Evolutionary conservation across 92 coral and sea anemone genomes (phyloP).

Genomic region (Parazoanthus atlanticus): DNA sequence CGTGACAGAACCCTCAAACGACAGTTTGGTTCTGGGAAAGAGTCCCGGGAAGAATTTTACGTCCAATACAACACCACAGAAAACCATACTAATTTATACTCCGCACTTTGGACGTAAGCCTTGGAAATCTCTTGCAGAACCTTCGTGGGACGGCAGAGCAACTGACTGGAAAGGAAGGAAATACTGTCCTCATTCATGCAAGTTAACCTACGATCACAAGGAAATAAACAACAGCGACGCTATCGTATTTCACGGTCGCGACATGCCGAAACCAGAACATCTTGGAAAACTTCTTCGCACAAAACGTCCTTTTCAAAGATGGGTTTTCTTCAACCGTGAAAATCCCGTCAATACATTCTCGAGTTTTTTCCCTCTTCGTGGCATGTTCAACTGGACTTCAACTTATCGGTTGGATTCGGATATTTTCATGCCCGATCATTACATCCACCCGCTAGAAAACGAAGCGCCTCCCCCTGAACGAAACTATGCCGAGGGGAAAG

Average conservation of each 20-base stretch:
- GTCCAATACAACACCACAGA: background rate
- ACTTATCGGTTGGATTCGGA: conserved; percentile 31
- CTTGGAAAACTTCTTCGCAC: background rate
- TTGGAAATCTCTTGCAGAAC: background rate
- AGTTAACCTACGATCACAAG: conserved; percentile 28
- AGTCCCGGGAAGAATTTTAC: background rate
- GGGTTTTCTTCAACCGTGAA: conserved; percentile 32
- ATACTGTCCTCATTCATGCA: conserved; percentile 40
- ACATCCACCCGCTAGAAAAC: background rate
- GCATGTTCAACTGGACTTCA: conserved; percentile 36
- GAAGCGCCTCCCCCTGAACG: background rate
- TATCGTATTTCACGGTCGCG: conserved; percentile 52
- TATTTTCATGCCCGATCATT: conserved; percentile 33
- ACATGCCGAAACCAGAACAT: conserved; percentile 22
- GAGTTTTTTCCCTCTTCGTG: background rate
- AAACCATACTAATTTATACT: conserved; percentile 19
- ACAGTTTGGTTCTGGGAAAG: background rate
- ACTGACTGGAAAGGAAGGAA: conserved; percentile 37
- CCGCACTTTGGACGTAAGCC: conserved; percentile 2
- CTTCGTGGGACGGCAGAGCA: conserved; percentile 27
- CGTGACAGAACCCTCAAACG: conserved; percentile 5
- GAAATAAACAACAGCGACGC: conserved; percentile 47
- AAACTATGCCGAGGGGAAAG: conserved; percentile 30
- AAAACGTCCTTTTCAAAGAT: conserved; percentile 23
- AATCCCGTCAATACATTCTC: conserved; percentile 16